Conservation (phyloP, 2,797 vertebrate species). For the Hydrolagus colliei region DNA sequence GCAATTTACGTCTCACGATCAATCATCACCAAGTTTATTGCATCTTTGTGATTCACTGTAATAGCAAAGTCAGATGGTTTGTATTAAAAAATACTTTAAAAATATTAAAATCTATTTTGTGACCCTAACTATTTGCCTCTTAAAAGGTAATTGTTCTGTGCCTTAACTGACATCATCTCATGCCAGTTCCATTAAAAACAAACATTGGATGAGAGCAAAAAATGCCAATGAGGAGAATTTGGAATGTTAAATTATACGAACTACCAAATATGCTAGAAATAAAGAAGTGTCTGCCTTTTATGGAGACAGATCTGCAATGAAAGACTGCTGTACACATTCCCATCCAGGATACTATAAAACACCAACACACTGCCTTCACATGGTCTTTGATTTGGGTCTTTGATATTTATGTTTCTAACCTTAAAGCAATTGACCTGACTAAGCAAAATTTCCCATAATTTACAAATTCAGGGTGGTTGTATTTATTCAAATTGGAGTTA, state of each 20-base stretch:
- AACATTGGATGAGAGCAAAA: not conserved
- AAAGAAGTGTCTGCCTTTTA: not conserved
- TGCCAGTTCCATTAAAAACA: not conserved
- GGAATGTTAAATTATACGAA: not conserved
- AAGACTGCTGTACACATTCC: too few relatives aligned
- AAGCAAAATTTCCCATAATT: too few relatives aligned
- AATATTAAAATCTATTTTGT: not conserved
- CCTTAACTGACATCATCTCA: not conserved
- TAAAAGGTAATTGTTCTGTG: not conserved
- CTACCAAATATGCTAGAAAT: not conserved
- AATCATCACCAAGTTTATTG: not conserved
- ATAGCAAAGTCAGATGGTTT: not conserved
- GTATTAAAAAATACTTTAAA: too few relatives aligned
- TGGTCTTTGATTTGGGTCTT: too few relatives aligned
- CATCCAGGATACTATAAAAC: too few relatives aligned
- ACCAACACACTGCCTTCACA: too few relatives aligned
- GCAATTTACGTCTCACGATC: conserved; percentile 4
- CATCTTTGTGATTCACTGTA: conserved; percentile 6
- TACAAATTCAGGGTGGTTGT: too few relatives aligned
- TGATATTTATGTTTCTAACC: too few relatives aligned
- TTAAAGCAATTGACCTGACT: too few relatives aligned
- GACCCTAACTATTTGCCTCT: not conserved
- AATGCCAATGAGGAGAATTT: not conserved
- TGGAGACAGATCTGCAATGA: not conserved
- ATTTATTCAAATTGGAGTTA: too few relatives aligned